Evolutionary conservation across 2,113 vertebrate species (phyloP).

Genomic region (Leuciscus idus): DNA sequence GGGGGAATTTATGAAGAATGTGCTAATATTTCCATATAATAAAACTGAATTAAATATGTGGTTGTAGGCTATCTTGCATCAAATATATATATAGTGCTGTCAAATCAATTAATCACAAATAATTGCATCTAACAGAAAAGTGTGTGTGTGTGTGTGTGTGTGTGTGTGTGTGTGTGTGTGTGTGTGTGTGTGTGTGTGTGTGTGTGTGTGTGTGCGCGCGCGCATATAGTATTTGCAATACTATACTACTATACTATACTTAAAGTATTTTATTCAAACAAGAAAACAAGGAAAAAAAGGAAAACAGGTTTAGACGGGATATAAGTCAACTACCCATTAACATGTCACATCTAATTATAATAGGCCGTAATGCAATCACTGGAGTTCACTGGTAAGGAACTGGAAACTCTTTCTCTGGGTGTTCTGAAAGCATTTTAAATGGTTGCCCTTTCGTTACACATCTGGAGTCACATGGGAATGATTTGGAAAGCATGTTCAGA

Average conservation of each 20-base stretch:
- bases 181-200: no score
- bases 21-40: background rate
- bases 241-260: no score
- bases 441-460: background rate
- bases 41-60: background rate
- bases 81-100: no score
- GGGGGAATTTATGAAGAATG: background rate
- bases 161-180: no score
- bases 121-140: no score
- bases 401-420: background rate
- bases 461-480: background rate
- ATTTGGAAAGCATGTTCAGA: background rate
- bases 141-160: no score
- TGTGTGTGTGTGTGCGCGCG: no score
- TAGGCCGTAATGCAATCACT: background rate
- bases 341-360: background rate
- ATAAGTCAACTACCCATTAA: background rate
- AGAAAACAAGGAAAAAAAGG: background rate
- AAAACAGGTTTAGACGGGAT: background rate
- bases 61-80: background rate
- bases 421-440: background rate
- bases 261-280: background rate
- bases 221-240: no score
- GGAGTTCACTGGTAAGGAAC: background rate
- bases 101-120: no score